Base-by-base conservation (phyloP, 2,797 vertebrate species). In the Tokudaia muenninki region DNA sequence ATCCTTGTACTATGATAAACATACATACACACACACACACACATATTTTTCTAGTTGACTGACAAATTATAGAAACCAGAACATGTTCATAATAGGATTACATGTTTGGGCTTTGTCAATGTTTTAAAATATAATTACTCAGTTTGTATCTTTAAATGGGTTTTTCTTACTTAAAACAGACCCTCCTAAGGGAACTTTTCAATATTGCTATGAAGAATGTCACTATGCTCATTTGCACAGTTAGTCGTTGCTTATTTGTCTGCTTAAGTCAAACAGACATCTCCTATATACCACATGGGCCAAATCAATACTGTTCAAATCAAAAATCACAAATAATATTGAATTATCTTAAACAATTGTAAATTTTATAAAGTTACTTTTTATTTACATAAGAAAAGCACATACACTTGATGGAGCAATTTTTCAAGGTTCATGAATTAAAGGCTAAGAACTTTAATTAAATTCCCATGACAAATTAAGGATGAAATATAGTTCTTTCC, bases 181-280 rank as follows among this genome's bases (percentile, higher is more conserved):
- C 4, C 13, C 70, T 95, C 89, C 26, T 67, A 17, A 31, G 86
- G 10, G 70, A 16, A 77, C 65, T 95, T 79, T 78, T 47, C 17
- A 91, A 84, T 75, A 63, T 83, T 29, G 74, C 44, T 19, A 61
- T 83, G 34, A 65, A 55, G n/a, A 75, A 44, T 44, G 26, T 75
- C 78, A 37, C 10, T 14, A 34, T 24, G 57, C 17, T 63, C 12
- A 50, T 74, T 34, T 74, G 82, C 9, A 52, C 59, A 21, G 3
- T 26, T 44, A 59, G 44, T 52, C 79, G 67, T 3, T 65, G 2
- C 6, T 41, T 2, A 83, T 50, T 31, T 52, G 0, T 17, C 9
- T 92, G 67, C n/a, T 87, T 89, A 96, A 88, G 1, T 75, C 61
- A 96, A 65, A 90, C 50, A 83, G 59, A 87, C 1, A 59, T 94